Conservation (phyloP, 2,797 vertebrate species). For the Antennarius maculatus region DNA sequence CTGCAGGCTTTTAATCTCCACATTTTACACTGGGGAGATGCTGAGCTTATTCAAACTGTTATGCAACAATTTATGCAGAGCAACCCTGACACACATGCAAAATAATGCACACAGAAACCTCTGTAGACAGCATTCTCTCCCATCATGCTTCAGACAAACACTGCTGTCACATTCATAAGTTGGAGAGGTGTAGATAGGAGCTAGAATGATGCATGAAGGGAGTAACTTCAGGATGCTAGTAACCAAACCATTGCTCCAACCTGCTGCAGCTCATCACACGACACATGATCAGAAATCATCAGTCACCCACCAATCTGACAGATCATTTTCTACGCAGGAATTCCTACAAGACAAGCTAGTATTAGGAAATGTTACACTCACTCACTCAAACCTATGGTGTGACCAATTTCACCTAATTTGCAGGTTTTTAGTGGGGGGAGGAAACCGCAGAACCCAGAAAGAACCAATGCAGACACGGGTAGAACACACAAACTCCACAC, state of each 20-base stretch:
- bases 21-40: constrained; percentile 31
- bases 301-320: constrained; percentile 4
- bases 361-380: constrained; percentile 16
- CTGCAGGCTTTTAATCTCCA: constrained; percentile 36
- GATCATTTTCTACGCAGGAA: constrained; percentile 3
- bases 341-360: constrained; percentile 6
- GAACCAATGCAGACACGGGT: too few species aligned
- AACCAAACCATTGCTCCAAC: constrained; percentile 11
- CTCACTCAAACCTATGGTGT: too few species aligned
- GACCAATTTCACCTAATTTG: too few species aligned
- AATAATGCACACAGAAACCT: background rate
- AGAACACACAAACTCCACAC: too few species aligned
- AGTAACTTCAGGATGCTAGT: constrained; percentile 20
- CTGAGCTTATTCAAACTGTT: constrained; percentile 49
- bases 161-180: background rate
- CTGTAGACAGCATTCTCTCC: background rate
- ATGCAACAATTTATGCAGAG: constrained; percentile 55
- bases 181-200: too few species aligned
- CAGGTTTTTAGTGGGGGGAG: too few species aligned
- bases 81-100: constrained; percentile 25
- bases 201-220: background rate
- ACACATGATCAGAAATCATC: constrained; percentile 40
- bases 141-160: background rate
- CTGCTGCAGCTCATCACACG: constrained; percentile 42
- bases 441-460: too few species aligned